Base-by-base conservation (phyloP, 2,797 vertebrate genomes). In the Scyliorhinus canicula region DNA sequence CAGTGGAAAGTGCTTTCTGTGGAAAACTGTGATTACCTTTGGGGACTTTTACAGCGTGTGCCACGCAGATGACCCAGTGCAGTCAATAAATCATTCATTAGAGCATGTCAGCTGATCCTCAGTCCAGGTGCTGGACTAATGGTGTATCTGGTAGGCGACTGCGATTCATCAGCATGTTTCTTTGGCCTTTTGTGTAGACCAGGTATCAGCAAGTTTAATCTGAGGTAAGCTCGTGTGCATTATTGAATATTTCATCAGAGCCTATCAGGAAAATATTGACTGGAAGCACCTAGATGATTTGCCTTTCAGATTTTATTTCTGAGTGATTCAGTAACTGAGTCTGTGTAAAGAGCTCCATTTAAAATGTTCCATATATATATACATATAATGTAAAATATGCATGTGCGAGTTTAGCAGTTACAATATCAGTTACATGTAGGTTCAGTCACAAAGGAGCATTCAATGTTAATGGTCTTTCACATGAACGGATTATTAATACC, bases 211-310 rank as follows among this genome's bases (percentile, higher is more conserved):
- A 35, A 88, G 85, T 88, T 88, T 55, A 14, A 88, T 88, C 52
- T 60, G 85, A 35, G 85, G n/a, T 88, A 60, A 57, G 52, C 35
- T 31, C 57, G 3, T 12, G 1, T n/a, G 35, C 52, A 16, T 60
- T 57, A 88, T 55, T 88, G 52, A 88, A 57, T 88, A 52, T 88
- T 35, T 88, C 85, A n/a, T n/a, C 85, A 88, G 52, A 88, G 19
- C 85, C 55, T 57, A 35, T 60, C 85, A 60, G 55, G 14, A 88
- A 57, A 88, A 57, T 88, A 82, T 88, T 60, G 85, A 57, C 52
- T n/a, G 12, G 12, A 55, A 16, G 52, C 9, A 57, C 52, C 52
- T 88, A 28, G 52, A 55, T 14, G 5, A 60, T 57, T 57, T 35
- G 26, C 19, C 85, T 60, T 60, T 60, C 57, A 60, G 57, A 35